Evolutionary conservation across 1,140 invertebrate species (phyloP).

Genomic region (Pogonognathellus flavescens): DNA sequence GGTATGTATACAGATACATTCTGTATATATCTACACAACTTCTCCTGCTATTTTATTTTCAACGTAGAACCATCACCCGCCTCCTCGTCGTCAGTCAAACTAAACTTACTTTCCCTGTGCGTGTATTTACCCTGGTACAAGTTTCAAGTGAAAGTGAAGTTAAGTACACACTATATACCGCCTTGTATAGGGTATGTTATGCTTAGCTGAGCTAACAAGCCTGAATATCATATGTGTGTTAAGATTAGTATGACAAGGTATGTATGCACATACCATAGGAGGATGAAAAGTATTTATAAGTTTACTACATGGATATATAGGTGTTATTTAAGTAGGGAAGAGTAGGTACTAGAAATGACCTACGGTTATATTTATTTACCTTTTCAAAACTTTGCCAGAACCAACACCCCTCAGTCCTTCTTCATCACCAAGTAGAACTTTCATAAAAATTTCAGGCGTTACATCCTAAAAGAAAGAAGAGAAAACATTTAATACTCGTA

Average conservation of each 20-base stretch:
- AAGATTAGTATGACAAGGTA: too few relatives aligned
- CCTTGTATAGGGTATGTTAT: background rate
- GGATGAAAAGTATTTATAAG: too few relatives aligned
- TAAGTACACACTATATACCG: background rate
- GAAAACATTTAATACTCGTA: background rate
- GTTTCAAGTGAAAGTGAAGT: background rate
- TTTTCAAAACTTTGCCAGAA: conserved; percentile 74
- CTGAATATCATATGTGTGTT: background rate
- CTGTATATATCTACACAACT: too few relatives aligned
- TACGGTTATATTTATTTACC: conserved; percentile 69
- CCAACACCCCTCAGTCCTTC: conserved; percentile 71
- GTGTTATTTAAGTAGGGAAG: background rate
- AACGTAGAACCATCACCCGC: background rate
- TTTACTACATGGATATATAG: background rate
- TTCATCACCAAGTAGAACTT: conserved; percentile 73
- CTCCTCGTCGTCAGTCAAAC: background rate
- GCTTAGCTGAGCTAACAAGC: background rate
- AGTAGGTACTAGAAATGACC: background rate
- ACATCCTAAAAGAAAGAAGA: conserved; percentile 71
- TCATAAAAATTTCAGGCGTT: conserved; percentile 74
- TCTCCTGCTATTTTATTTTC: too few relatives aligned
- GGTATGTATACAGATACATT: background rate
- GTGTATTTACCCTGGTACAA: background rate
- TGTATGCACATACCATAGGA: too few relatives aligned
- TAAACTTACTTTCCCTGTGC: background rate